Percentiles rank a stretch among this genome's conserved stretches.
These are phyloP conservation scores for Palythoa grandiflora DNA, from an alignment of 92 coral and sea anemone species.

Conservation along the genomic window DNA sequence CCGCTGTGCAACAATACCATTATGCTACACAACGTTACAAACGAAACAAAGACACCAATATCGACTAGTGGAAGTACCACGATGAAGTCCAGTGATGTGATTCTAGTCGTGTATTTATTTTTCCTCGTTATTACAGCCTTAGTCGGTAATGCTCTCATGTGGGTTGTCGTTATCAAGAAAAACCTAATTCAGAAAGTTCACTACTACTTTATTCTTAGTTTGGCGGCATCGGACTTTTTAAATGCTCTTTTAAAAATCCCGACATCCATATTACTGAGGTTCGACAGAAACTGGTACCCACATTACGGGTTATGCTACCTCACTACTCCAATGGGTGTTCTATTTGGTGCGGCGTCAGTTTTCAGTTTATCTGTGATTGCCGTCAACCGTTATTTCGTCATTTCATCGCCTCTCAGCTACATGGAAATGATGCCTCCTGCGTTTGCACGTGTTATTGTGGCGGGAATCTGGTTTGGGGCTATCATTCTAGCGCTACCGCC, in stretches of 20 bases:
- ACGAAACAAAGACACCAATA: slow-evolving; percentile 44
- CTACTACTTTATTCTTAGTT: slow-evolving; percentile 88
- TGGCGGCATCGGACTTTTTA: slow-evolving; percentile 84
- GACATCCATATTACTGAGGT: slow-evolving; percentile 78
- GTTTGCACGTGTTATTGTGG: slow-evolving; percentile 82
- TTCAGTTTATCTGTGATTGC: slow-evolving; percentile 92
- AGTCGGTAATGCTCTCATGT: slow-evolving; percentile 76
- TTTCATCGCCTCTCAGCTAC: slow-evolving; percentile 88
- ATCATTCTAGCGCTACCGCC: slow-evolving; percentile 89
- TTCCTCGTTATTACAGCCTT: slow-evolving; percentile 79
- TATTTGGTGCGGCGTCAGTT: slow-evolving; percentile 97
- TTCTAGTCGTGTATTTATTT: slow-evolving; percentile 76
- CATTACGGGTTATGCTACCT: slow-evolving; percentile 86
- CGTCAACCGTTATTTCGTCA: slow-evolving; percentile 90
- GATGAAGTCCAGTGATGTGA: slow-evolving; percentile 67
- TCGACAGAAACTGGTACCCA: slow-evolving; percentile 96
- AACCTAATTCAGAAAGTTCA: slow-evolving; percentile 86
- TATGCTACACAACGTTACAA: slow-evolving; percentile 47
- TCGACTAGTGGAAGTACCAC: slow-evolving; percentile 46
- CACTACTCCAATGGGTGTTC: slow-evolving; percentile 97
- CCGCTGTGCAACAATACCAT: slow-evolving; percentile 17
- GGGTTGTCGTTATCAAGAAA: slow-evolving; percentile 79
- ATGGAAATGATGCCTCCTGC: slow-evolving; percentile 88
- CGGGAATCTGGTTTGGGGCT: slow-evolving; percentile 85
- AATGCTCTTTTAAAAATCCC: slow-evolving; percentile 92